phyloP scores from a whole-genome alignment of 2,888 invertebrate species.

The Tanypteryx hageni region DNA sequence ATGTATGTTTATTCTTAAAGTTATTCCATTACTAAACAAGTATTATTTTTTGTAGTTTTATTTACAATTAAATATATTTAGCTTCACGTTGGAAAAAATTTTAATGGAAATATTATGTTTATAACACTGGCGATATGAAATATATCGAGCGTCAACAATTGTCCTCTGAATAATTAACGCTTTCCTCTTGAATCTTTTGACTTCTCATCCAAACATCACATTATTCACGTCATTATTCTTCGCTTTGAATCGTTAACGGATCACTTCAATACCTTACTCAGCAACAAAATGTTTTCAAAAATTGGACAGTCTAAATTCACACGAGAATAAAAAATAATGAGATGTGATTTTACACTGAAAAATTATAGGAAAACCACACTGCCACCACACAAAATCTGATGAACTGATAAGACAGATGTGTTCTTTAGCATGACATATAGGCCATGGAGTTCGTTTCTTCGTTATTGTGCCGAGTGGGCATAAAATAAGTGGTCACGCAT shows the following conservation, averaged over 20 bases:
- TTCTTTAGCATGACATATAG: constrained; percentile 29
- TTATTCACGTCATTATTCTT: background rate
- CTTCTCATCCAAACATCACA: background rate
- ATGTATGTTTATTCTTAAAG: constrained; percentile 62
- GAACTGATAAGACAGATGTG: constrained; percentile 11
- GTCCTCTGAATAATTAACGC: constrained; percentile 36
- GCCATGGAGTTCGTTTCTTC: background rate
- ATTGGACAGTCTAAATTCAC: constrained; percentile 27
- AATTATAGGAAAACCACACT: constrained; percentile 50
- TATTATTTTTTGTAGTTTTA: constrained; percentile 58
- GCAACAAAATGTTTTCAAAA: background rate
- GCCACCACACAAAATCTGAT: constrained; percentile 48
- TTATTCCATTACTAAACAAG: constrained; percentile 64
- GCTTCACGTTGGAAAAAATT: constrained; percentile 61
- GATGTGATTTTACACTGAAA: constrained; percentile 63
- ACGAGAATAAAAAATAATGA: constrained; percentile 54
- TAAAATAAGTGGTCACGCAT: background rate
- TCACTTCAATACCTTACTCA: background rate
- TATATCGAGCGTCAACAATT: constrained; percentile 48
- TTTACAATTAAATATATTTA: constrained; percentile 63
- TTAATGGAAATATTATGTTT: constrained; percentile 52
- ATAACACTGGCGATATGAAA: constrained; percentile 62
- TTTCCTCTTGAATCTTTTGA: background rate
- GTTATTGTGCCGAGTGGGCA: background rate
- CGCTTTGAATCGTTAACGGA: background rate